Conservation (phyloP, 2,888 invertebrate species). For the Octodonta nipae region DNA sequence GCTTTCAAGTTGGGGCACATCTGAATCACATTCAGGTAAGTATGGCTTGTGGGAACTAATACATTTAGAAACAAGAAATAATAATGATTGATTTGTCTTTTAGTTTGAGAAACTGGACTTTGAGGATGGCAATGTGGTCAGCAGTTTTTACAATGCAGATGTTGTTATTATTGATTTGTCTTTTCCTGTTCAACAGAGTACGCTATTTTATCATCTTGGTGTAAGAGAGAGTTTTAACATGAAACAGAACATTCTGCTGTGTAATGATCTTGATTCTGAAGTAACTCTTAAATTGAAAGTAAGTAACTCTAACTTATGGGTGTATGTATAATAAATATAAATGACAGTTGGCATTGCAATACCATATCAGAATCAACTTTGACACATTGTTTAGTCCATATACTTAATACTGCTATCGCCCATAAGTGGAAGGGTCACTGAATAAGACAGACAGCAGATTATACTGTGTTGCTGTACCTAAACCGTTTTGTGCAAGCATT, state of each 20-base stretch:
- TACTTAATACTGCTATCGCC: too few species aligned
- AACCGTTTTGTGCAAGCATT: too few species aligned
- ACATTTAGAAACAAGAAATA: not conserved
- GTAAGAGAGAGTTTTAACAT: conserved; percentile 95
- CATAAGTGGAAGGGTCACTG: too few species aligned
- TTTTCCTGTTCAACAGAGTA: conserved; percentile 79
- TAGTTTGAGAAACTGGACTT: conserved; percentile 95
- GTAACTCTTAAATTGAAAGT: conserved; percentile 80
- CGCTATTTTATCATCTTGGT: conserved; percentile 90
- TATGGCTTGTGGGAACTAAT: not conserved
- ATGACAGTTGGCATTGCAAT: too few species aligned
- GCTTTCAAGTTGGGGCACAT: conserved; percentile 64
- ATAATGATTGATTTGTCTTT: conserved; percentile 24
- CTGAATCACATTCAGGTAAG: conserved; percentile 72
- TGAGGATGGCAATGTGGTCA: conserved; percentile 88
- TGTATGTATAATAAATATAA: too few species aligned
- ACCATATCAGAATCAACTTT: too few species aligned
- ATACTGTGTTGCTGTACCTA: too few species aligned
- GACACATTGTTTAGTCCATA: too few species aligned
- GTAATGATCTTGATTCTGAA: conserved; percentile 80
- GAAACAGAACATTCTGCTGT: conserved; percentile 83
- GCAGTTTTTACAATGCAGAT: conserved; percentile 96
- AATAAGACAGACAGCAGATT: too few species aligned
- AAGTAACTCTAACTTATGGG: conserved; percentile 13
- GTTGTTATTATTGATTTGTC: conserved; percentile 92